These are phyloP conservation scores for Goniozus legneri DNA, from an alignment of 1,140 invertebrate species.

Conservation along the genomic window DNA sequence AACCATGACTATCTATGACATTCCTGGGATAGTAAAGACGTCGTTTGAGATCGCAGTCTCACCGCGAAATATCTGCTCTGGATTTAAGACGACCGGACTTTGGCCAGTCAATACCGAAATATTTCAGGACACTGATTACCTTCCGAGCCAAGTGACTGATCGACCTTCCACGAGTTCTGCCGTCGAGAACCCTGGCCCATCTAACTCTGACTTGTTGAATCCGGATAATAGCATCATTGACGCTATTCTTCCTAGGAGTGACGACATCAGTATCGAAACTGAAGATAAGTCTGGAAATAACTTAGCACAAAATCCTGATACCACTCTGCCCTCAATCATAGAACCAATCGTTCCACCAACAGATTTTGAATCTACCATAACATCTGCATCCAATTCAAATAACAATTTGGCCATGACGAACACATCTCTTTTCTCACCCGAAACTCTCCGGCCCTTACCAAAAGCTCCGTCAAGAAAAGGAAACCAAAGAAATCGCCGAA, in stretches of 20 bases:
- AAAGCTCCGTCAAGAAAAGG: slow-evolving; percentile 11
- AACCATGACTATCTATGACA: slow-evolving; percentile 51
- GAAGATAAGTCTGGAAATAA: neutral
- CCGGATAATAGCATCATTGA: no score
- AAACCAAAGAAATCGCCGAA: neutral
- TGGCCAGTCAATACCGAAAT: slow-evolving; percentile 34
- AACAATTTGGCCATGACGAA: neutral
- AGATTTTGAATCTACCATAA: neutral
- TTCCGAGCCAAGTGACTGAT: slow-evolving; percentile 38
- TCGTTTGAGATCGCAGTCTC: slow-evolving; percentile 43
- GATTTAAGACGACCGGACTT: slow-evolving; percentile 33
- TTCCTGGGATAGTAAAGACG: slow-evolving; percentile 40
- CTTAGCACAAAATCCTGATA: neutral
- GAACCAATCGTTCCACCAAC: no score
- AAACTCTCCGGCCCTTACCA: slow-evolving; percentile 3
- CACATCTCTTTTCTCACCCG: slow-evolving; percentile 4
- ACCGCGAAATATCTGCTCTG: slow-evolving; percentile 43
- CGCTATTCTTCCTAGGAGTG: no score
- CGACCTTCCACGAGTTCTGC: slow-evolving; percentile 24
- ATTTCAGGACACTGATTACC: slow-evolving; percentile 38
- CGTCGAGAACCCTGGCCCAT: no score
- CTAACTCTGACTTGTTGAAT: no score
- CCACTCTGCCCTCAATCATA: neutral
- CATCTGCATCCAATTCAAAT: slow-evolving; percentile 2
- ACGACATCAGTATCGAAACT: neutral